phyloP scores from a whole-genome alignment of 2,797 vertebrate genomes.

The Gymnocypris eckloni region DNA sequence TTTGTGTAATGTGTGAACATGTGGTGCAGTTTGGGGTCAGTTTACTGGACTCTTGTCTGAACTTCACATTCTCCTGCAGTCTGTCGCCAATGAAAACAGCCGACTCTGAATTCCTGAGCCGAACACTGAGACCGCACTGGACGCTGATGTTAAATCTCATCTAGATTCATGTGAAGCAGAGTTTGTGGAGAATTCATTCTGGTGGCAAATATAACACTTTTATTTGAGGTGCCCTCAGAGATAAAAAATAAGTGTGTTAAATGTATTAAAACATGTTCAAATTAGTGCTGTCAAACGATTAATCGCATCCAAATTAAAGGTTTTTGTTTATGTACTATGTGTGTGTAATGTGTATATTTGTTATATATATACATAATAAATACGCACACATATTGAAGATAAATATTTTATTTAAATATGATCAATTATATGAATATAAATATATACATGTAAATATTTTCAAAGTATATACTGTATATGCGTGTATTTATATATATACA shows the following conservation, averaged over 20 bases:
- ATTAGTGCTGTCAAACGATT: too few species aligned
- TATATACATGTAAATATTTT: too few species aligned
- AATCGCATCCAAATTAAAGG: too few species aligned
- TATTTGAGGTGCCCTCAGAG: not conserved
- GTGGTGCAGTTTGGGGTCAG: not conserved
- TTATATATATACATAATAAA: too few species aligned
- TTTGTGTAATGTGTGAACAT: not conserved
- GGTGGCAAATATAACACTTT: not conserved
- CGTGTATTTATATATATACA: too few species aligned
- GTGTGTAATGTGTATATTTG: too few species aligned
- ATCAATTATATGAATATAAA: too few species aligned
- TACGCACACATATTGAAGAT: too few species aligned
- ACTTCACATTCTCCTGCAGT: not conserved
- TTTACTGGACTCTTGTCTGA: not conserved
- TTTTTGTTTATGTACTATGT: too few species aligned
- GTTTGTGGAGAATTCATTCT: not conserved
- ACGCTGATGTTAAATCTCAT: not conserved
- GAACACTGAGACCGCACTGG: not conserved
- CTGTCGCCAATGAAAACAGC: slow-evolving; percentile 21
- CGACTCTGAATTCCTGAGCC: slow-evolving; percentile 1
- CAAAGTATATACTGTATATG: too few species aligned
- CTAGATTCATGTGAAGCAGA: not conserved
- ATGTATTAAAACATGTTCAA: too few species aligned
- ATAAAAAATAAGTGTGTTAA: not conserved
- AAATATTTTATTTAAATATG: too few species aligned